Conservation (phyloP, 2,888 invertebrate species). For the Pseudanteris insignis region DNA sequence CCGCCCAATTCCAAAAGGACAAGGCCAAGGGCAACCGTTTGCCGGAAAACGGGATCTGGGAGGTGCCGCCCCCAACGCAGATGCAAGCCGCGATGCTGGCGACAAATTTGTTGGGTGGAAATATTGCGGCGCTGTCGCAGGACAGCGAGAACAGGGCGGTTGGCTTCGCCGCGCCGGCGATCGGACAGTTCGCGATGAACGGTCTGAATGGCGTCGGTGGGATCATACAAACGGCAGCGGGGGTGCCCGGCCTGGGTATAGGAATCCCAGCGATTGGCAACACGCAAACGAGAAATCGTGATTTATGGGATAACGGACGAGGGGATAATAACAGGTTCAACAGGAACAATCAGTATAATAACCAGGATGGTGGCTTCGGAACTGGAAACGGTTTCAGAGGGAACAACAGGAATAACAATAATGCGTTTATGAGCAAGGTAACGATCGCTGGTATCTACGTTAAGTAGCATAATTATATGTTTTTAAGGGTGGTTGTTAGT, state of each 20-base stretch:
- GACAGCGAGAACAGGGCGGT: constrained; percentile 41
- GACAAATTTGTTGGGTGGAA: constrained; percentile 57
- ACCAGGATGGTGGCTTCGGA: constrained; percentile 41
- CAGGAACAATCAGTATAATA: constrained; percentile 51
- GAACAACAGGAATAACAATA: constrained; percentile 16
- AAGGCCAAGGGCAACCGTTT: constrained; percentile 45
- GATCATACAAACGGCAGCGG: constrained; percentile 49
- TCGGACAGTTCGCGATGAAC: constrained; percentile 57
- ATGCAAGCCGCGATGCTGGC: constrained; percentile 59
- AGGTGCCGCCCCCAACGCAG: constrained; percentile 62
- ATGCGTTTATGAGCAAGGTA: constrained; percentile 27
- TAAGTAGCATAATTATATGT: background rate
- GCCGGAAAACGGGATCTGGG: constrained; percentile 62
- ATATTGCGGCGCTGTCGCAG: constrained; percentile 53
- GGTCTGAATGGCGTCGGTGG: constrained; percentile 58
- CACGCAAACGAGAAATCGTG: constrained; percentile 53
- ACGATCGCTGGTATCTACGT: constrained; percentile 30
- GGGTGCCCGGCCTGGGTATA: constrained; percentile 37
- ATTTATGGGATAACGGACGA: constrained; percentile 50
- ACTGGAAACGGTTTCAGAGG: constrained; percentile 46
- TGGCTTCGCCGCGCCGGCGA: constrained; percentile 50
- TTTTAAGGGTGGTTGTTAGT: too few relatives aligned
- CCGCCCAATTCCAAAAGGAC: constrained; percentile 52
- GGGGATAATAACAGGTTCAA: constrained; percentile 49
- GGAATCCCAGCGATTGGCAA: constrained; percentile 34